Conservation (phyloP, 1,140 invertebrate genomes). For the Belonocnema kinseyi region DNA sequence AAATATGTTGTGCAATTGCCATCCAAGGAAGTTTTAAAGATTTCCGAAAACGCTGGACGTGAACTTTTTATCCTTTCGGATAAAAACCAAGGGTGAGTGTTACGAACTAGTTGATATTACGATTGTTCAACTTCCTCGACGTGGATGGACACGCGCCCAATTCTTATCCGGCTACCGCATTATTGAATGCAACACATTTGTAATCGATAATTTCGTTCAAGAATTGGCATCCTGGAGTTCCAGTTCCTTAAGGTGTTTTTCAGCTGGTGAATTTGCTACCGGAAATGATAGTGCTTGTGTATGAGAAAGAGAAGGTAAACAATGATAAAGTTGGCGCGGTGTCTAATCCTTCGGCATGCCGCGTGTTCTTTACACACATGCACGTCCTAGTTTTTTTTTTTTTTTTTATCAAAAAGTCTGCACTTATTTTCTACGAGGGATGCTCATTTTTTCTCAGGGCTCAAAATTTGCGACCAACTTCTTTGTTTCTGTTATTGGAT, state of each 20-base stretch:
- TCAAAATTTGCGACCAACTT: not conserved
- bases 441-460: not conserved
- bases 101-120: conserved; percentile 32
- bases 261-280: not conserved
- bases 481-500: conserved; percentile 21
- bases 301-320: conserved; percentile 48
- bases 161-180: conserved; percentile 53
- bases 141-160: conserved; percentile 50
- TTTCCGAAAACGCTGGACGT: conserved; percentile 8
- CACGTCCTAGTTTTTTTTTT: not conserved
- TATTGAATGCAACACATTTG: conserved; percentile 36
- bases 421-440: not conserved
- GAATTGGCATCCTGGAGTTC: not conserved
- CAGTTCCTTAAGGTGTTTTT: conserved; percentile 36
- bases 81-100: conserved; percentile 33
- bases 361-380: conserved; percentile 31
- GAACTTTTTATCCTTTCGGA: conserved; percentile 24
- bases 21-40: conserved; percentile 37
- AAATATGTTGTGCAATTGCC: conserved; percentile 44
- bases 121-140: conserved; percentile 44
- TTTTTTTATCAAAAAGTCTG: not conserved
- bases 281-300: conserved; percentile 22
- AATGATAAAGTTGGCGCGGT: conserved; percentile 45
- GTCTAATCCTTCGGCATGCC: conserved; percentile 34
- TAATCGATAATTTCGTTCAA: conserved; percentile 42